Evolutionary conservation across 2,888 invertebrate species (phyloP), one percentile per base, ranked within the genome.

Genomic region (Xanthia togata): DNA sequence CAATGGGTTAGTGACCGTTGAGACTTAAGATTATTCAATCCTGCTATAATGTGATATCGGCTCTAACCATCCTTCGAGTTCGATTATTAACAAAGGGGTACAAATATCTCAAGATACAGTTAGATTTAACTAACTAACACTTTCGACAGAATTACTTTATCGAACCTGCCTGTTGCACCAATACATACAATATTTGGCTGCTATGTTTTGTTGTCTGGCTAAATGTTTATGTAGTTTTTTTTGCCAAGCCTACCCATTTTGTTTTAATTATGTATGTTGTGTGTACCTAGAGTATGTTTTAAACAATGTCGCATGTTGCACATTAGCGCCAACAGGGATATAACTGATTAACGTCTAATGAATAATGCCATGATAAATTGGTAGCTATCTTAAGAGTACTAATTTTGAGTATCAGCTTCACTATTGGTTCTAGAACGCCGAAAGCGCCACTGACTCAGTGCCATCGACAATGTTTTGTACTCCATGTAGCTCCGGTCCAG

Each of bases 401-500:
- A 92, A 92, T 87, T 77, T 81, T 87, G 77, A 87, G 87, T 77
- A 87, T 79, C 75, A 89, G 92, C 91, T 89, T 91, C 86, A 83
- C 86, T 90, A 90, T 95, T 94, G 92, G 89, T 95, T 95, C 89
- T 96, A 96, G 96, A 93, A 89, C 90, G 89, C 90, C 80, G 92
- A 94, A 84, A 89, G 87, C 90, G 84, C 89, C 77, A 86, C 92
- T 87, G 96, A 96, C 92, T 92, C 95, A 87, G 95, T 95, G 93
- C 92, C 93, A 85, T 85, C 96, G 83, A 93, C 96, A 91, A 93
- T 96, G 94, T 95, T 96, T 93, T 96, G 96, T 95, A 91, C 96
- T 91, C 94, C 95, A 89, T 95, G 95, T 95, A 94, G 92, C 93
- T 91, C 94, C 81, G 89, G 91, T 84, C 89, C 93, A 84, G 90